Percentiles rank a stretch among this genome's conserved stretches.
Evolutionary conservation across 2,888 invertebrate species (phyloP).

Genomic region (Scaptomyza flava): DNA sequence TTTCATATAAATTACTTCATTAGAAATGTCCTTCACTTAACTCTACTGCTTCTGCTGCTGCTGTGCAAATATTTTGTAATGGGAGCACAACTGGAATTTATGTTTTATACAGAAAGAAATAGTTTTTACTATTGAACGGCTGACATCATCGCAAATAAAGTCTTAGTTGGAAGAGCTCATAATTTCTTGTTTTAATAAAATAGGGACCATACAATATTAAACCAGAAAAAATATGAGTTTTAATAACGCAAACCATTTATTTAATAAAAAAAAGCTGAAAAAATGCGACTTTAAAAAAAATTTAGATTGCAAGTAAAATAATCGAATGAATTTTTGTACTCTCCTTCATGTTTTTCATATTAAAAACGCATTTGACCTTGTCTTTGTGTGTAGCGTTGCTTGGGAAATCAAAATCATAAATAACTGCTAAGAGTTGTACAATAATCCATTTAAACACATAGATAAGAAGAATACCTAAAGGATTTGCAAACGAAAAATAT

Average conservation of each 20-base stretch:
- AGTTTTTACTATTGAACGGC: constrained; percentile 23
- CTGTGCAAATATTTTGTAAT: constrained; percentile 47
- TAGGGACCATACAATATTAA: neutral
- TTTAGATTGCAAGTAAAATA: too few relatives aligned
- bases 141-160: constrained; percentile 50
- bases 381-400: neutral
- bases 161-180: neutral
- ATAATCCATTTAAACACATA: constrained; percentile 29
- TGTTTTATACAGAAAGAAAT: constrained; percentile 12
- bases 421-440: neutral
- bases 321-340: too few relatives aligned
- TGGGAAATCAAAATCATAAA: too few relatives aligned
- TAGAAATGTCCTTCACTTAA: constrained; percentile 40
- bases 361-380: neutral
- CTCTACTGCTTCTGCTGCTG: neutral
- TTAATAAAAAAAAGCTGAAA: too few relatives aligned
- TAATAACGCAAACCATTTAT: too few relatives aligned
- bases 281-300: too few relatives aligned
- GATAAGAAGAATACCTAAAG: too few relatives aligned
- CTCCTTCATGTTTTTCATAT: too few relatives aligned
- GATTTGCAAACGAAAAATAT: constrained; percentile 51
- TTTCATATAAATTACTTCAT: constrained; percentile 74
- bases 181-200: neutral
- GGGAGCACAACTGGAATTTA: constrained; percentile 44
- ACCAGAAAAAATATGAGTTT: too few relatives aligned